phyloP scores from a whole-genome alignment of 2,797 vertebrate species.

The Limosa lapponica region DNA sequence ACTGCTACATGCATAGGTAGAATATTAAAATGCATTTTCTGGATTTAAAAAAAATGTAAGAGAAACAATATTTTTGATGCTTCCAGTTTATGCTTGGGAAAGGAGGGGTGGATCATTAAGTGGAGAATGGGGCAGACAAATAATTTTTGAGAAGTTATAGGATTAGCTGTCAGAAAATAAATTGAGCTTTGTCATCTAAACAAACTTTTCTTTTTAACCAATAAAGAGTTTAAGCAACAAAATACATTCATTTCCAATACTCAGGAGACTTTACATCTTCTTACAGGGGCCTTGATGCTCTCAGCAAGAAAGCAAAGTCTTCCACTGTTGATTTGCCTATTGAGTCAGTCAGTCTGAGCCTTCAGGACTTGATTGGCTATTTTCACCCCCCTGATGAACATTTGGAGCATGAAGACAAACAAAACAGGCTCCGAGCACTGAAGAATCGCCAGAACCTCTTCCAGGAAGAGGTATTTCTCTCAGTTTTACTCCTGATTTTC shows the following conservation, averaged over 20 bases:
- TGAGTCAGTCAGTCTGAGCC: slow-evolving; percentile 90
- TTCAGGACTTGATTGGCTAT: slow-evolving; percentile 94
- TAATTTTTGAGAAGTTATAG: background rate
- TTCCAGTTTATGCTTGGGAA: background rate
- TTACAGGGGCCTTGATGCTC: slow-evolving; percentile 88
- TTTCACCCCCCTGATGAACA: slow-evolving; percentile 95
- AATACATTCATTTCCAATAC: background rate
- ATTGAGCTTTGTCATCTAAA: background rate
- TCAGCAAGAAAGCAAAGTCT: slow-evolving; percentile 87
- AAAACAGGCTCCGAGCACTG: slow-evolving; percentile 92
- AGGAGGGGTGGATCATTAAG: background rate
- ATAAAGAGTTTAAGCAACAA: background rate
- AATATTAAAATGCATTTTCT: background rate
- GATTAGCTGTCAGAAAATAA: background rate
- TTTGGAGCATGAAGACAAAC: slow-evolving; percentile 93
- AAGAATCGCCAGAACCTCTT: slow-evolving; percentile 98
- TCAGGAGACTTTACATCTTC: background rate
- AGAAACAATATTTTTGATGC: background rate
- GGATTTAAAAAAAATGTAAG: background rate
- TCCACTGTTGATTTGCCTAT: slow-evolving; percentile 88
- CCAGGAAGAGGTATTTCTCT: slow-evolving; percentile 90
- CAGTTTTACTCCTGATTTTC: background rate
- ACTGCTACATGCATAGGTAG: accelerated
- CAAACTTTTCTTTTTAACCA: background rate
- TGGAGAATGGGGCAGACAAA: background rate